Base-by-base conservation (phyloP, 2,797 vertebrate genomes). In the Sylvia borin region DNA sequence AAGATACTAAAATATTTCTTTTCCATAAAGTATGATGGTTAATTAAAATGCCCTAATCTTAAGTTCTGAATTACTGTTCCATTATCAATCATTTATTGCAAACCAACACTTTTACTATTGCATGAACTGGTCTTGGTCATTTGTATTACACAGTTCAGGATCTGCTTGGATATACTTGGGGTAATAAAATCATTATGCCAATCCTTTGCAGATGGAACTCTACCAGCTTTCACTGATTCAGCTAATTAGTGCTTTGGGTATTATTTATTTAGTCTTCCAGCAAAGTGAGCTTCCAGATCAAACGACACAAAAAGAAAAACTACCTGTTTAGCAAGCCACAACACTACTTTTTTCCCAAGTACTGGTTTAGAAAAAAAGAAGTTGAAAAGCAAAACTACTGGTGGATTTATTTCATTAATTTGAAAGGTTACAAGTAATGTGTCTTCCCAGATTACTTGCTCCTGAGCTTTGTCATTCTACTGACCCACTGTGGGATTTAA, bases 311-410 rank as follows among this genome's bases (percentile, higher is more conserved):
- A 85, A 43, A 1, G 1, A 80, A 67, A 85, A 86, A 21, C 2
- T 0, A 1, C 8, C n/a, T 11, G 21, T 31, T 42, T 15, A 45
- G 13, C 1, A 0, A 67, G 8, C 38, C 32, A 53, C 40, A 42
- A 16, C 7, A 25, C 11, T 43, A 29, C 22, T 57, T 65, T 27
- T 50, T 42, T 84, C 42, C 38, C 3, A 84, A 72, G 22, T 26
- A 50, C 3, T 50, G 20, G 13, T 81, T 83, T 36, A 84, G 40
- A 31, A 72, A 78, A 78, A 92, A 51, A 43, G 2, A 62, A 47
- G 7, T 6, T 22, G 57, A 78, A 68, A 81, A 72, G 17, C 24
- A 66, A 51, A 51, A 47, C 19, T 67, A 70, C 31, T 0, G 13
- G 66, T 62, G 66, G 83, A 77, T 26, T 89, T 4, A 43, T 5